Base-by-base conservation (phyloP, 1,140 invertebrate genomes). In the Drosophila bocqueti region DNA sequence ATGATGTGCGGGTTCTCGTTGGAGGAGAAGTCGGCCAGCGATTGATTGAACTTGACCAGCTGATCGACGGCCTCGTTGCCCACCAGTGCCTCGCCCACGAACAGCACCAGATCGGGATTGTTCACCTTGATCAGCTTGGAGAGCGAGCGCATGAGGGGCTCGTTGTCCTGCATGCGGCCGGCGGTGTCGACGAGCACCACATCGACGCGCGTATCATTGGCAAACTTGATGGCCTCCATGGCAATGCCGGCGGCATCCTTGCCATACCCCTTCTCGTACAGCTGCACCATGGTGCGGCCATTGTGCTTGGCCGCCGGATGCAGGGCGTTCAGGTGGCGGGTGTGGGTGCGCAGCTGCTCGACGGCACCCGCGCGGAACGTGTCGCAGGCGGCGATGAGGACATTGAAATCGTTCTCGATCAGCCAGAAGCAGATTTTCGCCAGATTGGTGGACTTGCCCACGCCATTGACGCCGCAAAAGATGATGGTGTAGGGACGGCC, bases 41-140 rank as follows among this genome's bases (percentile, higher is more conserved):
- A 98, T 93, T 99, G 97, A 94, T 99, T 99, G 93, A 99, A 99
- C 94, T 99, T 99, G 0, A 98, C 96, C 49, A 99, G 94, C 93
- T 99, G 99, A 94, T 99, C 99, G 29, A 99, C 99, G 52, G 99
- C 99, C 93, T 99, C 99, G 93, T 99, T 99, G n/a, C 99, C 99
- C 16, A 99, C 99, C 2, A 99, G 94, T 1, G 99, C 99, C 93
- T 99, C 99, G 2, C 99, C 99, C 8, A 99, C 99, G 93, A 99
- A 99, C 11, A 99, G 94, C 5, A 99, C 98, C 74, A 99, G 94
- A 94, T 99, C 99, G 0, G 99, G 99, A 83, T 98, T 96, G 93
- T 99, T 99, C 3, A 95, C 95, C 93, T 96, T 96, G 62, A 96
- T 96, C 16, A 99, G 95, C 94, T 99, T 99, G 5, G 98, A 96